Percentiles rank a stretch among this genome's conserved stretches.
Conservation (phyloP, 2,797 vertebrate genomes). For the Protonibea diacanthus region DNA sequence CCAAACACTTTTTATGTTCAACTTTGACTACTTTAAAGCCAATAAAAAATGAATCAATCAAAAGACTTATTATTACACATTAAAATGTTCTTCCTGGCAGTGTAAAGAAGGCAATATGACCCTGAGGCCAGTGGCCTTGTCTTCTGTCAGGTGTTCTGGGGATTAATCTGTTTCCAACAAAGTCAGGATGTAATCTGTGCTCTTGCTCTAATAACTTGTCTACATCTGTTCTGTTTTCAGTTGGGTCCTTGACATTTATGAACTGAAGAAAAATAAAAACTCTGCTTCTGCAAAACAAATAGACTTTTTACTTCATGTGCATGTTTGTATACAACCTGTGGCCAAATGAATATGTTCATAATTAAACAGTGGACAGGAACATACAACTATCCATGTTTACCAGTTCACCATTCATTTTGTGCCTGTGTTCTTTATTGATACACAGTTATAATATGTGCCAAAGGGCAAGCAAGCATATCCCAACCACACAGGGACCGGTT, state of each 20-base stretch:
- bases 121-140: neutral
- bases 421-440: neutral
- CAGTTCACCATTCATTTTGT: too few relatives aligned
- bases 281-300: neutral
- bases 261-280: slow-evolving; percentile 2
- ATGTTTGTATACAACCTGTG: too few relatives aligned
- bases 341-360: too few relatives aligned
- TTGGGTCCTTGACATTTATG: neutral
- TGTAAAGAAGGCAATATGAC: neutral
- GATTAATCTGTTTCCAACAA: neutral
- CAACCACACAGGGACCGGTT: too few relatives aligned
- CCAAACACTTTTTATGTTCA: neutral
- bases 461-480: too few relatives aligned
- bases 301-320: neutral
- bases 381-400: too few relatives aligned
- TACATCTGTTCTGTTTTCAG: neutral
- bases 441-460: too few relatives aligned
- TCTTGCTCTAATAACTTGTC: neutral
- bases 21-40: neutral
- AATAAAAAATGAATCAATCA: slow-evolving; percentile 3
- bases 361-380: too few relatives aligned
- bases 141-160: neutral
- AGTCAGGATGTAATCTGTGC: neutral
- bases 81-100: neutral
- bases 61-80: neutral